Percentiles rank a stretch among this genome's conserved stretches.
These are phyloP conservation scores for Ophioninae sp. DNA, from an alignment of 2,888 invertebrate genomes.

Conservation along the genomic window DNA sequence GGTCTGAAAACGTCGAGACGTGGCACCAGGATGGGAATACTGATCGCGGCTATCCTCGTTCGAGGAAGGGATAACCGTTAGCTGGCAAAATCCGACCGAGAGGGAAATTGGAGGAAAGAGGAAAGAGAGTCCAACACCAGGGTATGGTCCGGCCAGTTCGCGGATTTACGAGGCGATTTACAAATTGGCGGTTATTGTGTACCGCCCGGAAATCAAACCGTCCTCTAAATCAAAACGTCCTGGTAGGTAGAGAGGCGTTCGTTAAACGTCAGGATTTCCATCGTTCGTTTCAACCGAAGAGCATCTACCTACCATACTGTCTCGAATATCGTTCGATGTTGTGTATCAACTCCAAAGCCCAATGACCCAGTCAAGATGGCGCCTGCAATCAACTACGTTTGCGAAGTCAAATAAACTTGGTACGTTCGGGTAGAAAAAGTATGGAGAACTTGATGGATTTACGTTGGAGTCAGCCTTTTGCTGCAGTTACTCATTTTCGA, in stretches of 20 bases:
- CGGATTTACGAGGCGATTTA: constrained; percentile 80
- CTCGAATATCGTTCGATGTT: constrained; percentile 61
- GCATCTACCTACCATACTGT: constrained; percentile 29
- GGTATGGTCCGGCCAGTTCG: constrained; percentile 47
- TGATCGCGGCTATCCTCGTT: constrained; percentile 30
- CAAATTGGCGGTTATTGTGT: constrained; percentile 81
- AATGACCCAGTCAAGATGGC: constrained; percentile 33
- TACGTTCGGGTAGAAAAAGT: neutral
- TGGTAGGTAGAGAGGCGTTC: constrained; percentile 72
- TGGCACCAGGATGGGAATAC: constrained; percentile 26
- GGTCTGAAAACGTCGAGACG: constrained; percentile 30
- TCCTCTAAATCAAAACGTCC: constrained; percentile 79
- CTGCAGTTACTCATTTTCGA: neutral
- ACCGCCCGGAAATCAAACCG: constrained; percentile 79
- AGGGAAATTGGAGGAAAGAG: neutral
- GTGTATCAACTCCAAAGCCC: constrained; percentile 56
- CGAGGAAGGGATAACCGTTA: neutral
- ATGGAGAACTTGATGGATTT: neutral
- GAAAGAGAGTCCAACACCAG: constrained; percentile 5
- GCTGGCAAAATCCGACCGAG: neutral
- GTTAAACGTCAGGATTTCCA: constrained; percentile 75
- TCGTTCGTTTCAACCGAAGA: constrained; percentile 20
- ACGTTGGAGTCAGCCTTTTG: neutral
- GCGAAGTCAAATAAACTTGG: no score
- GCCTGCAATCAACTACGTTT: neutral